Evolutionary conservation across 1,140 invertebrate species (phyloP), one percentile per base, ranked within the genome.

Genomic region (Drosophila tsacasi): DNA sequence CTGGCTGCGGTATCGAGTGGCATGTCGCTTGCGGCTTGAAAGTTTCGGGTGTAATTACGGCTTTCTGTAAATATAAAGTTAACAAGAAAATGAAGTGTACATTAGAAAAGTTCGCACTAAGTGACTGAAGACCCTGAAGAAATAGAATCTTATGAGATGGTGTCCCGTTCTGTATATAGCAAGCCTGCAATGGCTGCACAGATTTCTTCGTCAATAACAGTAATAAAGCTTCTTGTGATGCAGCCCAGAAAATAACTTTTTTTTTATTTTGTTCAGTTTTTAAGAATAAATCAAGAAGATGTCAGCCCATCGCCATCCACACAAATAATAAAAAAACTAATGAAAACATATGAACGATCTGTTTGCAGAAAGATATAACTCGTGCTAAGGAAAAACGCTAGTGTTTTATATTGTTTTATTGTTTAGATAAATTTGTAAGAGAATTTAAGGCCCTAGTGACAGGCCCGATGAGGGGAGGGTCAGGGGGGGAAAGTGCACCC

Each of bases 21-120:
- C 69, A 40, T 35, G 50, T 46, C 13, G 42, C 12, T 58, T 39
- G 39, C 42, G 21, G 15, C 21, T 55, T 17, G 23, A 39, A 40
- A 44, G 55, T 37, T 44, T 46, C 64, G 49, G 37, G 21, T 46
- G 27, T 35, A 47, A 19, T 54, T 27, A 9, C 19, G 49, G n/a
- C 50, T 57, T 5, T 23, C 66, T 73, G 23, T 72, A 60, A 72
- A 73, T 72, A 60, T 17, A 60, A 39, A 50, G 40, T 35, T 21
- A 58, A 35, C 10, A 21, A 9, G 32, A 35, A 71, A 47, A n/a
- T 65, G 1, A 19, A 66, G 40, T 35, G 25, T n/a, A 32, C 17
- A 42, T 25, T n/a, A 23, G 5, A 25, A n/a, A 30, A 21, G 15
- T 15, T 35, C 7, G 7, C 23, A 21, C 27, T 23, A 21, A 35